Conservation (phyloP, 2,113 vertebrate species). For the Myotis lucifugus region DNA sequence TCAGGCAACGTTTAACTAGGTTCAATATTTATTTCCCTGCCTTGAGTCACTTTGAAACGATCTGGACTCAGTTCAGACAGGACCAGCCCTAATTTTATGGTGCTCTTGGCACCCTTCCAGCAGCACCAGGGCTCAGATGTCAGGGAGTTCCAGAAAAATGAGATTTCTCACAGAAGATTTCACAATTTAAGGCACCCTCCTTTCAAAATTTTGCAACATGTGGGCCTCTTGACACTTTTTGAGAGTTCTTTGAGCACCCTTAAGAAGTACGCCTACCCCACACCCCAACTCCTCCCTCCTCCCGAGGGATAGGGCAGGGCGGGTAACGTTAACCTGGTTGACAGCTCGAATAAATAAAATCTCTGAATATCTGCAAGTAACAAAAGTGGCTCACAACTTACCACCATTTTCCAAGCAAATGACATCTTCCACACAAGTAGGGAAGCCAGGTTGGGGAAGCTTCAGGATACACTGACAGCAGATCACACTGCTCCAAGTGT, state of each 20-base stretch:
- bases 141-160: constrained; percentile 79
- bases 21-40: constrained; percentile 81
- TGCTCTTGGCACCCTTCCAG: constrained; percentile 72
- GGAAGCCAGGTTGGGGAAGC: not conserved
- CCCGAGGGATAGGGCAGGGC: not conserved
- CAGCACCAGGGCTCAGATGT: constrained; percentile 69
- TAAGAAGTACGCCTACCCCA: not conserved
- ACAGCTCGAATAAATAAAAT: not conserved
- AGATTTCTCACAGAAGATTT: constrained; percentile 70
- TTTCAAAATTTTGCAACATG: constrained; percentile 62
- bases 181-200: constrained; percentile 62
- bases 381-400: not conserved
- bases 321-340: constrained; percentile 11
- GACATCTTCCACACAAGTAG: not conserved
- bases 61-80: constrained; percentile 76
- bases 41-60: constrained; percentile 81
- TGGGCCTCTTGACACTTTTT: not conserved
- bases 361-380: not conserved
- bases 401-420: not conserved
- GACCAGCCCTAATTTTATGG: constrained; percentile 77
- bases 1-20: constrained; percentile 82
- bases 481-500: not conserved
- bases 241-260: constrained; percentile 4
- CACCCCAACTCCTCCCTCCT: not conserved
- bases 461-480: not conserved